A percentile compares a stretch with the other conserved stretches of the same genome.
phyloP scores from a whole-genome alignment of 1,140 invertebrate genomes.

The Berghia stephanieae region DNA sequence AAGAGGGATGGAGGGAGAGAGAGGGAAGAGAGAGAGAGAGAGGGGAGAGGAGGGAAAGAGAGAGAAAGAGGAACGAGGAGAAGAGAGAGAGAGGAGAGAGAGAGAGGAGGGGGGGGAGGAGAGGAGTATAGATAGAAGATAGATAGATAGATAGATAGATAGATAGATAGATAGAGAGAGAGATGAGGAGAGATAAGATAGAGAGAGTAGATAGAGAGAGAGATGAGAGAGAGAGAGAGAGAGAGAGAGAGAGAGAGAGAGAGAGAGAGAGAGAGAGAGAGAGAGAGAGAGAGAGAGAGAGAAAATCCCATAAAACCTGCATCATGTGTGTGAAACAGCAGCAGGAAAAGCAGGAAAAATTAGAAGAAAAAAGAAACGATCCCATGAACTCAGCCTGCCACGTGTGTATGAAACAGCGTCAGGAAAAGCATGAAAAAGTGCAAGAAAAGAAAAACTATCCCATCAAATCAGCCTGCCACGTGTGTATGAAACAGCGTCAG shows the following conservation, averaged over 20 bases:
- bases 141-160: not conserved
- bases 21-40: not conserved
- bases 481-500: not conserved
- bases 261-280: not conserved
- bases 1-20: not conserved
- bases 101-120: not conserved
- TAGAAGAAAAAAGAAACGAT: not conserved
- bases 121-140: not conserved
- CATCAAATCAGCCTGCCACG: not conserved
- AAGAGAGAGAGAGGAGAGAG: not conserved
- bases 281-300: not conserved
- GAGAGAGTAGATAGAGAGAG: not conserved
- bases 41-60: not conserved
- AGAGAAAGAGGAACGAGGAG: slow-evolving; percentile 1
- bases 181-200: not conserved
- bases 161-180: not conserved
- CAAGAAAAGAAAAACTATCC: not conserved
- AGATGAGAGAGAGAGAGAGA: not conserved
- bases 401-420: not conserved
- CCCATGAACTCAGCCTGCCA: not conserved
- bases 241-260: not conserved
- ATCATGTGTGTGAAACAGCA: not conserved
- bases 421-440: not conserved
- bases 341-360: not conserved
- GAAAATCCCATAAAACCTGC: not conserved